A percentile compares a stretch with the other conserved stretches of the same genome.
These are phyloP conservation scores for Macaria liturata DNA, from an alignment of 2,888 invertebrate genomes.

Conservation along the genomic window DNA sequence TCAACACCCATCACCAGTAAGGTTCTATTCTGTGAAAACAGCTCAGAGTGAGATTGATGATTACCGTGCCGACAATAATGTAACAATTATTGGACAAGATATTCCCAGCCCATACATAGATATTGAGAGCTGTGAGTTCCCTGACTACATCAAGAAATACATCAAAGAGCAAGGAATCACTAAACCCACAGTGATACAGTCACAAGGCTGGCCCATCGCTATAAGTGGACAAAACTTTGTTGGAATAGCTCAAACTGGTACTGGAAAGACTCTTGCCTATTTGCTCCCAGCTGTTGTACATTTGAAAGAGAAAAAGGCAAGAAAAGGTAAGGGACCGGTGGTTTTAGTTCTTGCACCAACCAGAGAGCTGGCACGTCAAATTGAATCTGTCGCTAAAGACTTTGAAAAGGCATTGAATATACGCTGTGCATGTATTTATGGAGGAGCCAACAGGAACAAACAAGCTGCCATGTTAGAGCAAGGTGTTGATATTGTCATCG, in stretches of 20 bases:
- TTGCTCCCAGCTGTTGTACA: conserved; percentile 92
- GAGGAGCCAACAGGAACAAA: conserved; percentile 89
- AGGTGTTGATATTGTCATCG: conserved; percentile 93
- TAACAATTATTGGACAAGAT: conserved; percentile 87
- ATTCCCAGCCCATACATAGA: conserved; percentile 89
- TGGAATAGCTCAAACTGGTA: conserved; percentile 93
- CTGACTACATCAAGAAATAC: conserved; percentile 86
- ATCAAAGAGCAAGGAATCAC: conserved; percentile 85
- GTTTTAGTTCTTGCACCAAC: conserved; percentile 92
- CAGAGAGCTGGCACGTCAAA: conserved; percentile 90
- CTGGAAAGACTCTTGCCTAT: conserved; percentile 90
- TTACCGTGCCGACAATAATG: conserved; percentile 86
- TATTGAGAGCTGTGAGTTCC: conserved; percentile 90
- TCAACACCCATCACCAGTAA: conserved; percentile 22
- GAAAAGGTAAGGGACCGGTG: conserved; percentile 90
- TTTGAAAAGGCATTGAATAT: conserved; percentile 89
- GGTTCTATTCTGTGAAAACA: conserved; percentile 58
- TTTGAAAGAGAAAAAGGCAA: conserved; percentile 88
- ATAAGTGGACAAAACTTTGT: conserved; percentile 91
- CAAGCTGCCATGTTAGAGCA: conserved; percentile 85
- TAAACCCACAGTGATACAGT: conserved; percentile 92
- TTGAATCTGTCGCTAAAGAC: conserved; percentile 89
- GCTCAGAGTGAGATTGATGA: conserved; percentile 81
- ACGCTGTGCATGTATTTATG: conserved; percentile 92
- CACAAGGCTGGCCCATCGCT: conserved; percentile 93